A percentile compares a stretch with the other conserved stretches of the same genome.
Conservation (phyloP, 2,888 invertebrate genomes). For the Cyclophora punctaria region DNA sequence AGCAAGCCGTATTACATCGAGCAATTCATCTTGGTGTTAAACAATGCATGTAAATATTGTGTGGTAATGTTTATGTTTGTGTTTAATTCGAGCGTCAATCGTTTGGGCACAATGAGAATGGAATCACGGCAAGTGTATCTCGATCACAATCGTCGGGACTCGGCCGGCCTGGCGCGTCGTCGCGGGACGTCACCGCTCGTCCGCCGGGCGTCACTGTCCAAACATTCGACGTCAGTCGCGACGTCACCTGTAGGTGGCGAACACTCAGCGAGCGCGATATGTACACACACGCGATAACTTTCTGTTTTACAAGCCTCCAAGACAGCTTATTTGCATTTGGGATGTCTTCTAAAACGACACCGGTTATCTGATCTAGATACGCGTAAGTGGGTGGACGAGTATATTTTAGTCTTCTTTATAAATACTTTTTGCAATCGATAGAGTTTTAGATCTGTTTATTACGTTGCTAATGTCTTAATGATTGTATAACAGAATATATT, state of each 20-base stretch:
- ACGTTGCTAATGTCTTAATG: background rate
- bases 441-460: slow-evolving; percentile 15
- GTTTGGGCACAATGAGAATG: slow-evolving; percentile 45
- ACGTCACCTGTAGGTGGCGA: slow-evolving; percentile 31
- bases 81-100: slow-evolving; percentile 42
- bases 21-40: slow-evolving; percentile 9
- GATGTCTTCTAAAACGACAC: slow-evolving; percentile 34
- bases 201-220: slow-evolving; percentile 22
- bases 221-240: slow-evolving; percentile 20
- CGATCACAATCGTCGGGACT: slow-evolving; percentile 54
- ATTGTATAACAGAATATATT: too few relatives aligned
- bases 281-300: slow-evolving; percentile 43
- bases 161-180: slow-evolving; percentile 24
- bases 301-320: slow-evolving; percentile 44
- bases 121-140: slow-evolving; percentile 52
- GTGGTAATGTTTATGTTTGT: slow-evolving; percentile 11
- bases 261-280: slow-evolving; percentile 31
- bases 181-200: slow-evolving; percentile 17
- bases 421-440: slow-evolving; percentile 9
- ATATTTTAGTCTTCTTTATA: slow-evolving; percentile 21
- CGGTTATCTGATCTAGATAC: slow-evolving; percentile 31
- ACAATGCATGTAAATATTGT: slow-evolving; percentile 11
- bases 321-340: slow-evolving; percentile 57
- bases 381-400: slow-evolving; percentile 27
- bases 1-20: slow-evolving; percentile 5